Evolutionary conservation across 2,113 vertebrate species (phyloP).

Genomic region (Oncorhynchus gorbuscha): DNA sequence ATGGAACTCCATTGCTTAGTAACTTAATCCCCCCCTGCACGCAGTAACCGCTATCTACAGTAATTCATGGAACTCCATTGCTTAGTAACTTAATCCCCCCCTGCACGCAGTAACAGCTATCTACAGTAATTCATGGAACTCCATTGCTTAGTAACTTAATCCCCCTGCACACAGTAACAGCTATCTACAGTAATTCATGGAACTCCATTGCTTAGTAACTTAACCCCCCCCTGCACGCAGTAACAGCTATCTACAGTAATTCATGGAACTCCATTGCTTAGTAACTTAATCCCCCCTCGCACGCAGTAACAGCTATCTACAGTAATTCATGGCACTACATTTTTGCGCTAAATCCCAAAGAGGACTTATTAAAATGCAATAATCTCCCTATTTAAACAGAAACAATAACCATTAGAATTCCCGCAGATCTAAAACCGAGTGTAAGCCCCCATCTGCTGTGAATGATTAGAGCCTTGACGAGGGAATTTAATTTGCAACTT

Average conservation of each 20-base stretch:
- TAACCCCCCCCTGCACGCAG: slow-evolving; percentile 89
- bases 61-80: slow-evolving; percentile 96
- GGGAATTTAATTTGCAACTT: slow-evolving; percentile 99
- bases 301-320: slow-evolving; percentile 96
- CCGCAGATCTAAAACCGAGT: slow-evolving; percentile 96
- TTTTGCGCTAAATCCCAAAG: slow-evolving; percentile 97
- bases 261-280: slow-evolving; percentile 96
- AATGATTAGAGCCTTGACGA: slow-evolving; percentile 99
- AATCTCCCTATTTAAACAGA: slow-evolving; percentile 99
- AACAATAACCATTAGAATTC: slow-evolving; percentile 99
- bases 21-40: slow-evolving; percentile 94
- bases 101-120: slow-evolving; percentile 89
- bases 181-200: slow-evolving; percentile 98
- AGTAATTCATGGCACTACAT: slow-evolving; percentile 97
- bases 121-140: slow-evolving; percentile 97
- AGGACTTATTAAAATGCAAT: slow-evolving; percentile 99
- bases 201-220: slow-evolving; percentile 90
- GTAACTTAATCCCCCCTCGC: slow-evolving; percentile 95
- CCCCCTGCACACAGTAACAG: slow-evolving; percentile 94
- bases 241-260: slow-evolving; percentile 95
- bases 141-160: slow-evolving; percentile 95
- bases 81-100: slow-evolving; percentile 90
- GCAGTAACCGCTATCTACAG: slow-evolving; percentile 96
- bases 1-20: slow-evolving; percentile 96
- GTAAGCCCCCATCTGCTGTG: slow-evolving; percentile 98